Percentiles rank a stretch among this genome's conserved stretches.
Conservation (phyloP, 1,140 invertebrate genomes). For the Cyphomyrmex costatus region DNA sequence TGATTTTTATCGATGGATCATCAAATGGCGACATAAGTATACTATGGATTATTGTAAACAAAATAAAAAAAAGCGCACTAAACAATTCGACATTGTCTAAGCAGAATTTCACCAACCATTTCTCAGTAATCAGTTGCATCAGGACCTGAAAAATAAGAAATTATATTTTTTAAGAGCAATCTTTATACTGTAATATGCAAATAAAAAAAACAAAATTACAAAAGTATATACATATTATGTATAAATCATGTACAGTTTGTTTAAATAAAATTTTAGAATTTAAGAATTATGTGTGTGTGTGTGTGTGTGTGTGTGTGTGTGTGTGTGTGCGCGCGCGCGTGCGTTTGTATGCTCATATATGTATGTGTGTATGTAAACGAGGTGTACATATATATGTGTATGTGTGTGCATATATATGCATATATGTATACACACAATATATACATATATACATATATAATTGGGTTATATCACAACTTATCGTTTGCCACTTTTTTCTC, state of each 20-base stretch:
- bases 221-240: slow-evolving; percentile 7
- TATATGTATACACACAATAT: not conserved
- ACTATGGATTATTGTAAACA: slow-evolving; percentile 63
- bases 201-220: slow-evolving; percentile 40
- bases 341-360: no score
- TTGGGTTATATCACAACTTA: slow-evolving; percentile 23
- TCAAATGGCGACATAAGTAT: not conserved
- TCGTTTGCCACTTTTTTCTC: not conserved
- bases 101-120: slow-evolving; percentile 49
- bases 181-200: not conserved
- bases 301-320: not conserved
- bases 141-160: slow-evolving; percentile 78
- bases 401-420: not conserved
- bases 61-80: slow-evolving; percentile 76
- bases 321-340: no score
- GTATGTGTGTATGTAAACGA: not conserved
- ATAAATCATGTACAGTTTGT: not conserved
- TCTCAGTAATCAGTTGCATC: slow-evolving; percentile 82
- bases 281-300: not conserved
- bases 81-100: slow-evolving; percentile 68
- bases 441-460: not conserved
- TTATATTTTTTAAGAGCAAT: slow-evolving; percentile 36
- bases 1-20: not conserved
- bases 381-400: not conserved
- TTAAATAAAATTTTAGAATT: not conserved